These are phyloP conservation scores for Rhombomys opimus DNA, from an alignment of 2,113 vertebrate species.

Conservation along the genomic window DNA sequence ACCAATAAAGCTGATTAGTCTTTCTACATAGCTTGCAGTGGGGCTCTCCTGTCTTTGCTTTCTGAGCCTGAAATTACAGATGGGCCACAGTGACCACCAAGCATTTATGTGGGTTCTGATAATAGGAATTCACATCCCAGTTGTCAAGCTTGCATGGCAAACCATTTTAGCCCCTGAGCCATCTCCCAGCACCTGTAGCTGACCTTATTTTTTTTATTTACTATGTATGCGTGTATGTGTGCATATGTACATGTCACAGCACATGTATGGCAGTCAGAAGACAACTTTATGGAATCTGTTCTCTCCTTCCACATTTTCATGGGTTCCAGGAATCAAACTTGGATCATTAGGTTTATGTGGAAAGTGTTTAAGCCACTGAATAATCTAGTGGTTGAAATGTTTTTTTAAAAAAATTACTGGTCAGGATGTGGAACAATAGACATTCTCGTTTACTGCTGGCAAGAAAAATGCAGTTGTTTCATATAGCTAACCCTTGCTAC, in stretches of 20 bases:
- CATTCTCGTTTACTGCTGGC: background rate
- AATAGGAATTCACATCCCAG: background rate
- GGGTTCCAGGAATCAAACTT: background rate
- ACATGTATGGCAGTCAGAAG: background rate
- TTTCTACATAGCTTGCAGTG: background rate
- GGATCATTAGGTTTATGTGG: background rate
- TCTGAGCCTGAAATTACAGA: background rate
- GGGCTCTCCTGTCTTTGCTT: background rate
- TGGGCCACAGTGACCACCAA: background rate
- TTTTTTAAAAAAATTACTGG: background rate
- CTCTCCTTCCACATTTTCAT: background rate
- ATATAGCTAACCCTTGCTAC: too few species aligned
- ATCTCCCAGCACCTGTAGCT: background rate
- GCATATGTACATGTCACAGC: background rate
- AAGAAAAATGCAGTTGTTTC: background rate
- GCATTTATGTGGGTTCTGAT: background rate
- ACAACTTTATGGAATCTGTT: background rate
- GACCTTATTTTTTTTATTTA: background rate
- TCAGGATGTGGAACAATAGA: background rate
- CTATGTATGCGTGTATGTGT: background rate
- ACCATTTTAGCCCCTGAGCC: background rate
- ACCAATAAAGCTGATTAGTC: background rate
- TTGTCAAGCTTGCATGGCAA: background rate
- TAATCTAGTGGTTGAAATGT: background rate
- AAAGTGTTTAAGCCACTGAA: background rate